These are phyloP conservation scores for Drosophila tripunctata DNA, from an alignment of 2,888 invertebrate genomes.

Conservation along the genomic window DNA sequence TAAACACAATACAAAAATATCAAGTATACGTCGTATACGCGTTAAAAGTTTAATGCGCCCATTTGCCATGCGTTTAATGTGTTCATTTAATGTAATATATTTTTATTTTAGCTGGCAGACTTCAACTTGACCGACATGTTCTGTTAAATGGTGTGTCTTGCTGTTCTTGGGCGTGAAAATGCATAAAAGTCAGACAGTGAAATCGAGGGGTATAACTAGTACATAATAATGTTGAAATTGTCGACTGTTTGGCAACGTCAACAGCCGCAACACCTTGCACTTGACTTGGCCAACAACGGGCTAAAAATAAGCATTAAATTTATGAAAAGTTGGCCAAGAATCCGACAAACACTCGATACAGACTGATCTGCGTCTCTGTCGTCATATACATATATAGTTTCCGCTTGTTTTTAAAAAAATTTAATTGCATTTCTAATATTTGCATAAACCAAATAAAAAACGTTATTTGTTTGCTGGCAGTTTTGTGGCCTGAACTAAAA, in stretches of 20 bases:
- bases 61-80: slow-evolving; percentile 24
- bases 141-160: slow-evolving; percentile 3
- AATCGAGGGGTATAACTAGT: slow-evolving; percentile 11
- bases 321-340: slow-evolving; percentile 50
- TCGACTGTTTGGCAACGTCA: slow-evolving; percentile 58
- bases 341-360: background rate
- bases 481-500: slow-evolving; percentile 50
- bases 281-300: slow-evolving; percentile 53
- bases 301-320: slow-evolving; percentile 70
- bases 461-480: background rate
- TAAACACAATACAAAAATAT: slow-evolving; percentile 10
- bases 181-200: background rate
- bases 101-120: slow-evolving; percentile 8
- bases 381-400: background rate
- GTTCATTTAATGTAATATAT: slow-evolving; percentile 10
- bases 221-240: slow-evolving; percentile 36
- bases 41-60: slow-evolving; percentile 42
- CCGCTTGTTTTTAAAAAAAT: background rate
- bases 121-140: slow-evolving; percentile 67
- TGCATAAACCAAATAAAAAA: slow-evolving; percentile 19
- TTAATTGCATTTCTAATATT: slow-evolving; percentile 29
- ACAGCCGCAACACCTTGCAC: slow-evolving; percentile 66
- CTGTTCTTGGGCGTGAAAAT: slow-evolving; percentile 36
- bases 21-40: slow-evolving; percentile 45
- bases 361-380: background rate